Evolutionary conservation across 2,113 vertebrate genomes (phyloP).

Genomic region (Oenanthe melanoleuca): DNA sequence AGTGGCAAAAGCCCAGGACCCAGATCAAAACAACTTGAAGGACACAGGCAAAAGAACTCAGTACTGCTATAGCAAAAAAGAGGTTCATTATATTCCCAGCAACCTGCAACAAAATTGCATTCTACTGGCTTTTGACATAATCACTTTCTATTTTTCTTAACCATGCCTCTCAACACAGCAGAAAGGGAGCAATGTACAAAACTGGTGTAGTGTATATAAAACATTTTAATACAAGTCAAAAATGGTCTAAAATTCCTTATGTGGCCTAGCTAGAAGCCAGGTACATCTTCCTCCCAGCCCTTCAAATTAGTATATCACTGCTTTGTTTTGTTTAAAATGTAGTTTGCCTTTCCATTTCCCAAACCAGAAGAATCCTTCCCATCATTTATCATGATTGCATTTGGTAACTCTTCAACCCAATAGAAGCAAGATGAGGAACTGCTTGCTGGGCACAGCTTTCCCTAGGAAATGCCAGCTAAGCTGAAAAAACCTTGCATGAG

Average conservation of each 20-base stretch:
- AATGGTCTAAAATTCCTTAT: not conserved
- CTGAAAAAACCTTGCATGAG: not conserved
- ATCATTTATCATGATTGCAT: not conserved
- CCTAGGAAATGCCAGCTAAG: not conserved
- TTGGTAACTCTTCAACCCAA: not conserved
- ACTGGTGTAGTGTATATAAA: not conserved
- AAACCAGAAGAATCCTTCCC: not conserved
- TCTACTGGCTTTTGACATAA: not conserved
- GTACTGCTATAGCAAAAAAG: not conserved
- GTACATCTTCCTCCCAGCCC: not conserved
- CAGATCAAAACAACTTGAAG: not conserved
- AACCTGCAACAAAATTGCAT: not conserved
- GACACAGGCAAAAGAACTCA: not conserved
- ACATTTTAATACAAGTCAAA: not conserved
- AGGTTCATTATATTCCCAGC: not conserved
- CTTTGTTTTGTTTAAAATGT: not conserved
- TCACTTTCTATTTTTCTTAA: not conserved
- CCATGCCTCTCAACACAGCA: not conserved
- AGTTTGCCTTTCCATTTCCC: not conserved
- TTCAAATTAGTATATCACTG: not conserved
- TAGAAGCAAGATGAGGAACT: not conserved
- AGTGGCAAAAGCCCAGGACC: not conserved
- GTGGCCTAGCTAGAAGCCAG: not conserved
- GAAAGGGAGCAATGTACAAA: not conserved
- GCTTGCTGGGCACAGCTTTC: not conserved